Evolutionary conservation across 2,113 vertebrate genomes (phyloP).

Genomic region (Nyctibius bracteatus): DNA sequence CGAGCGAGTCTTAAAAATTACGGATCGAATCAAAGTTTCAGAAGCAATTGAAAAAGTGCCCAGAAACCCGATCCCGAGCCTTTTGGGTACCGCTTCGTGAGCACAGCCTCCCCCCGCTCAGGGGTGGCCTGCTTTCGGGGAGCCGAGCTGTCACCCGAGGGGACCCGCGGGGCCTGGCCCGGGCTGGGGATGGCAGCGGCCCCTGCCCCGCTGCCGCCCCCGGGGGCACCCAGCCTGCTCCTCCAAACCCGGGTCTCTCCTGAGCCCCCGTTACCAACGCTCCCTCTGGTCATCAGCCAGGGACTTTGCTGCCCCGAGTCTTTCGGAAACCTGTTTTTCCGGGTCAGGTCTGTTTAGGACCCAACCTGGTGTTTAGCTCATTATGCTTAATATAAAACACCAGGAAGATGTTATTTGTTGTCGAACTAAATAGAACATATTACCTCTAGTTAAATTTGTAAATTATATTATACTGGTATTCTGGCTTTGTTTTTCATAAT

Average conservation of each 20-base stretch:
- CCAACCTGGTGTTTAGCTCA: neutral
- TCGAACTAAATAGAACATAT: constrained; percentile 47
- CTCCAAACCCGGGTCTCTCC: neutral
- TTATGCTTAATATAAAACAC: neutral
- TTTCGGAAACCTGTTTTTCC: neutral
- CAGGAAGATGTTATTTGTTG: neutral
- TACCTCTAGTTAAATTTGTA: constrained; percentile 46
- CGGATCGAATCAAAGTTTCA: constrained; percentile 1
- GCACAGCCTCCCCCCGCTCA: neutral
- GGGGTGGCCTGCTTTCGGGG: neutral
- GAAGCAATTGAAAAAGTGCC: neutral
- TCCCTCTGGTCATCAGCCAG: neutral
- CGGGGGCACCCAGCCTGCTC: neutral
- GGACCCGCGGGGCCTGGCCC: neutral
- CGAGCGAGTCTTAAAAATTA: neutral
- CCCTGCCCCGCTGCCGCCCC: neutral
- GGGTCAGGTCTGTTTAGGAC: neutral
- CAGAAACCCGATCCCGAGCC: neutral
- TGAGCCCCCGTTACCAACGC: neutral
- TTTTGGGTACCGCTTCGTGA: neutral
- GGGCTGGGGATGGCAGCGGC: neutral
- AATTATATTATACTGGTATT: constrained; percentile 54
- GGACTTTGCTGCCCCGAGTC: neutral
- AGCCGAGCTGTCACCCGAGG: neutral
- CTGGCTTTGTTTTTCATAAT: constrained; percentile 50